Base-by-base conservation (phyloP, 1,140 invertebrate species). In the Dolichoris vasculosae region DNA sequence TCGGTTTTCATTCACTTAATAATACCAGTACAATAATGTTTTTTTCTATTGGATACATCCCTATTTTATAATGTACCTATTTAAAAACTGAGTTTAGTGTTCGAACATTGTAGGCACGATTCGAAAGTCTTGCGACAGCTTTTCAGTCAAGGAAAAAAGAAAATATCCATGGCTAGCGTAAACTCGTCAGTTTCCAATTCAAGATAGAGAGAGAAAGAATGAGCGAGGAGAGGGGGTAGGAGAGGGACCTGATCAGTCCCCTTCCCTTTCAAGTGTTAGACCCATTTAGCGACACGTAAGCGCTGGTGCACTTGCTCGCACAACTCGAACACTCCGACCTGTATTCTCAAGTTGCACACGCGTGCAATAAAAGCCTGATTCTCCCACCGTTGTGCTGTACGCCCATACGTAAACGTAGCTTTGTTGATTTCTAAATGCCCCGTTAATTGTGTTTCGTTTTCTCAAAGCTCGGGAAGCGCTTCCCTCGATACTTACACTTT, bases 401-500 rank as follows among this genome's bases (percentile, higher is more conserved):
- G 48, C 48, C 7, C 48, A 17, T 51, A 51, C 13, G 46, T 26
- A 55, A 32, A 51, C 13, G 46, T 26, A 55, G 46, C 64, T 64
- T 59, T 79, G 69, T 78, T 84, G 82, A 88, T 88, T 89, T 87
- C 87, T 86, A 86, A 88, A 87, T 83, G 69, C 78, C 64, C 84
- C 87, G 86, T 88, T 88, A 87, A 71, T 67, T 71, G 76, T 38
- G 40, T 40, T 69, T 55, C 38, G 23, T 84, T 69, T 51, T 30
- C 13, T 83, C 43, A 55, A 2, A 17, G 63, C 55, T 43, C 40
- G 46, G 40, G 26, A 30, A 2, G 48, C 48, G 48, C 6, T 8
- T 17, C 48, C 48, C 48, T 51, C 48, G 48, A 46, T 46, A 46
- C 13, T 46, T 46, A 11, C 64, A 46, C 38, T 75, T 8, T 51